Conservation (phyloP, 35 echinoderm and acorn worm species). For the Heliocidaris erythrogramma region DNA sequence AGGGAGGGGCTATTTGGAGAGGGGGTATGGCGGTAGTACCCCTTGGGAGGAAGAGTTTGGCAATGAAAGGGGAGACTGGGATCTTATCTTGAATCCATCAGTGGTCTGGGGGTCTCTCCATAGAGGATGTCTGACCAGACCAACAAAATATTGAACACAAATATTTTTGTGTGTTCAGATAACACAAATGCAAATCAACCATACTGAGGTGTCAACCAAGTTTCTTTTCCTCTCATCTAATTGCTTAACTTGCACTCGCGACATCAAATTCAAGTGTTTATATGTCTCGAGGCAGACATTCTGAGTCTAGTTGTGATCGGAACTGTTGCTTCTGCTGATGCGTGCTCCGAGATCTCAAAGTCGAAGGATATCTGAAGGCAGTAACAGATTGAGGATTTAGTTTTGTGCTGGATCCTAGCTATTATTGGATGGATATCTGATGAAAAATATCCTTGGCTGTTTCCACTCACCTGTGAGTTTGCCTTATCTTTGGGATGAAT, state of each 20-base stretch:
- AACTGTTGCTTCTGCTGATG: not conserved
- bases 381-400: not conserved
- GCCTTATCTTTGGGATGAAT: not conserved
- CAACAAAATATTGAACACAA: constrained; percentile 19
- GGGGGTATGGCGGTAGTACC: not conserved
- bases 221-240: not conserved
- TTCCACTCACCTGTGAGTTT: not conserved
- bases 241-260: not conserved
- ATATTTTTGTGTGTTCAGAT: constrained; percentile 19
- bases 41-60: constrained; percentile 23
- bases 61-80: constrained; percentile 22
- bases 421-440: not conserved
- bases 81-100: not conserved
- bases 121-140: constrained; percentile 21
- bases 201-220: not conserved
- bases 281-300: not conserved
- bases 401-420: not conserved
- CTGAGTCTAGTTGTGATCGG: not conserved
- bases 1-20: not conserved
- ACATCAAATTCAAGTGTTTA: not conserved
- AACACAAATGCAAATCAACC: not conserved
- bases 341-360: not conserved
- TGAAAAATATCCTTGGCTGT: not conserved
- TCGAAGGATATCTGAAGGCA: not conserved
- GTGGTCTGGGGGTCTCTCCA: not conserved